Percentiles rank a stretch among this genome's conserved stretches.
Evolutionary conservation across 2,797 vertebrate genomes (phyloP).

Genomic region (Alosa sapidissima): DNA sequence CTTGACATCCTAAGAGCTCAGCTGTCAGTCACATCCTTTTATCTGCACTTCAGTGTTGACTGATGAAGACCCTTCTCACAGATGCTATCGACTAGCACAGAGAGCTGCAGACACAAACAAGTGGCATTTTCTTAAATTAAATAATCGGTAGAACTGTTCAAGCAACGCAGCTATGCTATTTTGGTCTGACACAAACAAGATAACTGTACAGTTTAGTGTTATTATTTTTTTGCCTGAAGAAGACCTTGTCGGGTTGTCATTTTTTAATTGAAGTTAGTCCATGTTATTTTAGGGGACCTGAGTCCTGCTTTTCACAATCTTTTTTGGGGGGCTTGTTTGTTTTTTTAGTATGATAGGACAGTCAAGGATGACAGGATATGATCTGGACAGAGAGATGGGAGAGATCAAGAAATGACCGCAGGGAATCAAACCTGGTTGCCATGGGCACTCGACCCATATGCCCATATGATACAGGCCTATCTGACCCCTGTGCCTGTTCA

Average conservation of each 20-base stretch:
- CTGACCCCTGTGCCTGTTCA: no score
- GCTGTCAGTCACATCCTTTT: slow-evolving; percentile 6
- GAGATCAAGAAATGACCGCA: no score
- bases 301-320: background rate
- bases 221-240: no score
- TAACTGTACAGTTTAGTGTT: background rate
- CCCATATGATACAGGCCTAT: no score
- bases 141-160: background rate
- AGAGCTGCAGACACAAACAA: background rate
- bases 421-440: no score
- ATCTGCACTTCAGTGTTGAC: background rate
- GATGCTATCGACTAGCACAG: background rate
- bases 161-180: background rate
- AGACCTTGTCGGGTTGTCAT: no score
- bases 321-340: background rate
- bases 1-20: slow-evolving; percentile 18
- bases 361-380: no score
- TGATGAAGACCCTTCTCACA: background rate
- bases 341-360: no score
- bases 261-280: no score
- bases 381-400: no score
- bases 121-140: background rate
- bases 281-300: background rate
- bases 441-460: no score
- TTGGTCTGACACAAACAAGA: background rate